Base-by-base conservation (phyloP, 2,797 vertebrate species). In the Megalops cyprinoides region DNA sequence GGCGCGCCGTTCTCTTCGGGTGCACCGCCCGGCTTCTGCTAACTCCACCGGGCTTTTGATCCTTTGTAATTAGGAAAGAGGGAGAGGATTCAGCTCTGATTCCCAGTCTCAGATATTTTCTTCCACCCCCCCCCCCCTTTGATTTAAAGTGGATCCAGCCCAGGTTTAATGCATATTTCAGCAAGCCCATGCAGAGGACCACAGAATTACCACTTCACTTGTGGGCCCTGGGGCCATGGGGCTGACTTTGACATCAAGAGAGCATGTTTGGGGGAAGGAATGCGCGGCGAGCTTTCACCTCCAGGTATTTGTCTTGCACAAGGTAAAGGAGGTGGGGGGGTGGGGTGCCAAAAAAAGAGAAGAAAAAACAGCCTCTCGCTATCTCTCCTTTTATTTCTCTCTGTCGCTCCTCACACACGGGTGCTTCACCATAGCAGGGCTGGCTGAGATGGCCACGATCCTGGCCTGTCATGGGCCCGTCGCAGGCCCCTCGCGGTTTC, bases 151-250 rank as follows among this genome's bases (percentile, higher is more conserved):
- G 90, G 89, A 93, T 92, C 90, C 91, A 91, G 89, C 80, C 53
- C 91, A 94, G 93, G 94, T 96, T 96, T 96, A 96, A 97, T 96
- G 96, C 97, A 99, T 98, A 98, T 96, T 97, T 98, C 92, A 92
- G 96, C 98, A 97, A 97, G 98, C 95, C 97, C 87, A 93, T 92
- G 97, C 98, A 99, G 95, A 94, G 94, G 94, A 90, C 94, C 91
- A 89, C 93, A 96, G 95, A 97, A 96, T 96, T 96, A 96, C 94
- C 95, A 95, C 96, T 94, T 93, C 94, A 94, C 94, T 94, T 83
- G 90, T 90, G 91, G 91, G 92, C 97, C 97, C 97, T 87, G 92
- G 82, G 96, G 97, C 95, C 95, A 96, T 94, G 92, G 92, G 96
- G 96, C 95, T 90, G 95, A 97, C 96, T 97, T 95, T 95, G 94